phyloP scores from a whole-genome alignment of 53 echinoderm and acorn worm genomes.

The Henricia sp. region DNA sequence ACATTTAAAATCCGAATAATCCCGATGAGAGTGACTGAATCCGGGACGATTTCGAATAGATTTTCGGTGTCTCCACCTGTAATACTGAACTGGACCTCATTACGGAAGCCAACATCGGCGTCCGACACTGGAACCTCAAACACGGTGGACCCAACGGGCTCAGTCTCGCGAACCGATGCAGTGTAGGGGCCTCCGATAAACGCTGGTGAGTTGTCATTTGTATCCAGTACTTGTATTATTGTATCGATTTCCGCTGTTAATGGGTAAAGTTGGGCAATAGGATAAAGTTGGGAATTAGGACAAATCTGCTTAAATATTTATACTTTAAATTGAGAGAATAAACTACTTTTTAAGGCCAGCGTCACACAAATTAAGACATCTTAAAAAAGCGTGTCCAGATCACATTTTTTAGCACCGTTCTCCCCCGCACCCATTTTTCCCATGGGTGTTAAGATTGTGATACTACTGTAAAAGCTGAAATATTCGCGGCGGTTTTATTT shows the following conservation, averaged over 20 bases:
- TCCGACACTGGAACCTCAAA: slow-evolving; percentile 72
- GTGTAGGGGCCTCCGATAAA: slow-evolving; percentile 62
- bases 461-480: too few species aligned
- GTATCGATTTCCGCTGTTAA: slow-evolving; percentile 71
- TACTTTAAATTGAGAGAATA: too few species aligned
- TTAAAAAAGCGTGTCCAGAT: too few species aligned
- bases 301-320: too few species aligned
- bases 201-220: slow-evolving; percentile 76
- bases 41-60: slow-evolving; percentile 73
- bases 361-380: too few species aligned
- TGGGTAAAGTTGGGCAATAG: too few species aligned
- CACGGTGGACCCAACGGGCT: slow-evolving; percentile 70
- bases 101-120: slow-evolving; percentile 63
- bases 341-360: too few species aligned
- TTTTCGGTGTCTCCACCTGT: slow-evolving; percentile 62
- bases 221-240: slow-evolving; percentile 70
- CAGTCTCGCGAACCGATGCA: slow-evolving; percentile 61
- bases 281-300: too few species aligned
- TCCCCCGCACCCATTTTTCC: too few species aligned
- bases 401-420: too few species aligned
- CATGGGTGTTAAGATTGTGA: too few species aligned
- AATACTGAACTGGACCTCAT: slow-evolving; percentile 70
- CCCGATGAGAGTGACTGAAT: slow-evolving; percentile 74
- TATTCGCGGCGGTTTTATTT: too few species aligned
- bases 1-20: slow-evolving; percentile 72